These are phyloP conservation scores for Rhagophthalmus giganteus DNA, from an alignment of 2,888 invertebrate genomes.

Conservation along the genomic window DNA sequence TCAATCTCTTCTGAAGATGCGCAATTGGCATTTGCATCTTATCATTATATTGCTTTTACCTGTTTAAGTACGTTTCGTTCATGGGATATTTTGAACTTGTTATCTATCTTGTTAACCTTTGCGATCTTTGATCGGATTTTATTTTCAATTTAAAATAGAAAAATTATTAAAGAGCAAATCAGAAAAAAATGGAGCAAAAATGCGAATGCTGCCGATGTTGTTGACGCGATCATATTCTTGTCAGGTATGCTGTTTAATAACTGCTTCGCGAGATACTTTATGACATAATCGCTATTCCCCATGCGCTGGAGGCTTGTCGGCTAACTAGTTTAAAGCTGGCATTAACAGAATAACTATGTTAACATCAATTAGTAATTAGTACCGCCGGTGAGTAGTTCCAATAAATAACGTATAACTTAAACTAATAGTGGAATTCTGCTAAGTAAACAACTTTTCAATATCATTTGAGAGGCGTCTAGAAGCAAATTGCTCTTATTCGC, in stretches of 20 bases:
- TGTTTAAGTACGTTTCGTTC: slow-evolving; percentile 21
- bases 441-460: slow-evolving; percentile 18
- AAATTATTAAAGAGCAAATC: too few relatives aligned
- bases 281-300: slow-evolving; percentile 23
- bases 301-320: slow-evolving; percentile 18
- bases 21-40: slow-evolving; percentile 36
- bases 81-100: slow-evolving; percentile 3
- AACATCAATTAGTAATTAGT: slow-evolving; percentile 26
- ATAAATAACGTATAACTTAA: slow-evolving; percentile 19
- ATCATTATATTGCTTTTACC: slow-evolving; percentile 32
- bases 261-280: slow-evolving; percentile 20
- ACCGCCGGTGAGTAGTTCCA: slow-evolving; percentile 17
- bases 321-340: slow-evolving; percentile 24
- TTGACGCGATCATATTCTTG: slow-evolving; percentile 11
- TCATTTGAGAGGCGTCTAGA: slow-evolving; percentile 11
- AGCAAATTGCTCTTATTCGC: slow-evolving; percentile 10
- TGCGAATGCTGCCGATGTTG: slow-evolving; percentile 14
- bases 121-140: neutral
- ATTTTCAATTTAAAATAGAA: neutral
- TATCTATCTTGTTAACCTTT: too few relatives aligned
- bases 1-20: slow-evolving; percentile 34
- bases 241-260: slow-evolving; percentile 24
- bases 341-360: slow-evolving; percentile 24
- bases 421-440: slow-evolving; percentile 14
- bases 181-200: too few relatives aligned